These are phyloP conservation scores for Promerops cafer DNA, from an alignment of 2,113 vertebrate genomes.

Conservation along the genomic window DNA sequence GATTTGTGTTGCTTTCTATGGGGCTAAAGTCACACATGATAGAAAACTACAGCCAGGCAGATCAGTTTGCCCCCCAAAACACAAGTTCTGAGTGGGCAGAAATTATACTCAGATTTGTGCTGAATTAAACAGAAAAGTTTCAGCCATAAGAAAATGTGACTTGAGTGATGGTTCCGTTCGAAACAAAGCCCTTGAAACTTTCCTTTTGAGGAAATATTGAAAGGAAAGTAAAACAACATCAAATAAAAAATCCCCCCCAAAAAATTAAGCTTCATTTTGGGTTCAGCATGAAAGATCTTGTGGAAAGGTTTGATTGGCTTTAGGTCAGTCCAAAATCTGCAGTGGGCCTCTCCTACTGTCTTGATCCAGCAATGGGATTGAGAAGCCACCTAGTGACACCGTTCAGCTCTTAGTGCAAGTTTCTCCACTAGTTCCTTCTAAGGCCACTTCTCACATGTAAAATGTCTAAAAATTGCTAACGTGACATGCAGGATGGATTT, in stretches of 20 bases:
- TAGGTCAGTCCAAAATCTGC: not conserved
- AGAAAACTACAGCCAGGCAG: not conserved
- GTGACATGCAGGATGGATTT: not conserved
- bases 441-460: not conserved
- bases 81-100: not conserved
- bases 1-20: not conserved
- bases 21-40: not conserved
- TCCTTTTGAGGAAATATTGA: not conserved
- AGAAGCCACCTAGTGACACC: too few species aligned
- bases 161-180: not conserved
- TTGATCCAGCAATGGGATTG: not conserved
- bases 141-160: not conserved
- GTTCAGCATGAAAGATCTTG: not conserved
- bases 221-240: not conserved
- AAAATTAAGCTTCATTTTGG: not conserved
- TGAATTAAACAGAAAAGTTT: not conserved
- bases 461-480: not conserved
- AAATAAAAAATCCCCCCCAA: rapidly evolving
- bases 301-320: not conserved
- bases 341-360: not conserved
- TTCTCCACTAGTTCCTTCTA: not conserved
- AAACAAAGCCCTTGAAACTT: not conserved
- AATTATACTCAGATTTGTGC: not conserved
- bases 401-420: not conserved
- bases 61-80: not conserved